Evolutionary conservation across 1,140 invertebrate species (phyloP).

Genomic region (Zophobas atratus): DNA sequence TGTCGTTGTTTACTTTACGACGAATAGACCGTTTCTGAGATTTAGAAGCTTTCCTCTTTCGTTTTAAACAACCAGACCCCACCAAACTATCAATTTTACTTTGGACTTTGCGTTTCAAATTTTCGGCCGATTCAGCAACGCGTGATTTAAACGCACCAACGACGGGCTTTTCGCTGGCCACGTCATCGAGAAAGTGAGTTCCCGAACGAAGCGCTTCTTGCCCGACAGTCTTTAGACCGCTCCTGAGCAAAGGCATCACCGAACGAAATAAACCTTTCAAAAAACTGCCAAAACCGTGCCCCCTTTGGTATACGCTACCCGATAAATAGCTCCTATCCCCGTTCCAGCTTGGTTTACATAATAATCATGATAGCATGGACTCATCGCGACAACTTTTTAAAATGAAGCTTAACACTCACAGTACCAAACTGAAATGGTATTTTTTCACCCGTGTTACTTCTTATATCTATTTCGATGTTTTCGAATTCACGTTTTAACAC

Average conservation of each 20-base stretch:
- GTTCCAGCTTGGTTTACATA: slow-evolving; percentile 60
- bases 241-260: slow-evolving; percentile 60
- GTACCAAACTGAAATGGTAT: slow-evolving; percentile 54
- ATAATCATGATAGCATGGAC: slow-evolving; percentile 55
- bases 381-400: too few relatives aligned
- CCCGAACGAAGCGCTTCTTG: slow-evolving; percentile 53
- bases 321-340: slow-evolving; percentile 59
- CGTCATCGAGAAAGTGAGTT: slow-evolving; percentile 22
- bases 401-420: slow-evolving; percentile 43
- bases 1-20: too few relatives aligned
- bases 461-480: too few relatives aligned
- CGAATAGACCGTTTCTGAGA: too few relatives aligned
- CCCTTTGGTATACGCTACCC: slow-evolving; percentile 15
- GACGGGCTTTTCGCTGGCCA: not conserved
- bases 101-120: too few relatives aligned
- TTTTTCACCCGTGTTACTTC: too few relatives aligned
- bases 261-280: slow-evolving; percentile 61
- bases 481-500: not conserved
- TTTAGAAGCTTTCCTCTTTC: too few relatives aligned
- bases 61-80: too few relatives aligned
- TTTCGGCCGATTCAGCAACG: too few relatives aligned
- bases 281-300: slow-evolving; percentile 60
- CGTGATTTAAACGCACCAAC: too few relatives aligned
- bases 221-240: slow-evolving; percentile 58
- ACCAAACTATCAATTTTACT: too few relatives aligned